Evolutionary conservation across 2,797 vertebrate species (phyloP).

Genomic region (Erethizon dorsatum): DNA sequence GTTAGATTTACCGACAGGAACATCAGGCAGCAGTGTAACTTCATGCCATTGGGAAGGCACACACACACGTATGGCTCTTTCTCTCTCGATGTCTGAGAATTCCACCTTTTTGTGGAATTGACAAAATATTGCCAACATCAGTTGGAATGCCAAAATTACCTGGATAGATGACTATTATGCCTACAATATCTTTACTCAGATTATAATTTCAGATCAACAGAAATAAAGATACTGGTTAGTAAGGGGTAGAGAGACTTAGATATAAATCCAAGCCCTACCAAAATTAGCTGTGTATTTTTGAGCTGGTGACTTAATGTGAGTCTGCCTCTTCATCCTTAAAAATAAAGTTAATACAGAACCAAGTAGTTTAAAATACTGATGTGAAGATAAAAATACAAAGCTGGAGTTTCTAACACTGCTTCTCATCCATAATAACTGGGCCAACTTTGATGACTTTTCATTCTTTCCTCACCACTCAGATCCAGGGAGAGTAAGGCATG

Average conservation of each 20-base stretch:
- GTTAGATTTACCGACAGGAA: neutral
- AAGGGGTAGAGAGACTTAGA: neutral
- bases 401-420: neutral
- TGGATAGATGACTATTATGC: neutral
- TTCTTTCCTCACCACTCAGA: neutral
- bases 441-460: neutral
- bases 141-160: neutral
- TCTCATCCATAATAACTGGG: neutral
- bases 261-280: neutral
- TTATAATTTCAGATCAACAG: neutral
- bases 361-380: neutral
- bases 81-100: neutral
- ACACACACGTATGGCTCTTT: neutral
- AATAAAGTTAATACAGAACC: neutral
- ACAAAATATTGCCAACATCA: neutral
- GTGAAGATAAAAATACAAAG: neutral
- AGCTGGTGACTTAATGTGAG: neutral
- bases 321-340: slow-evolving; percentile 7
- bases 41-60: neutral
- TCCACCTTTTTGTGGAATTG: neutral
- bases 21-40: neutral
- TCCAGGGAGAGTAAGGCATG: neutral
- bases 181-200: neutral
- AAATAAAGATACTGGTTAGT: neutral
- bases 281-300: neutral